Base-by-base conservation (phyloP, 2,113 vertebrate genomes). In the Heloderma charlesbogerti region DNA sequence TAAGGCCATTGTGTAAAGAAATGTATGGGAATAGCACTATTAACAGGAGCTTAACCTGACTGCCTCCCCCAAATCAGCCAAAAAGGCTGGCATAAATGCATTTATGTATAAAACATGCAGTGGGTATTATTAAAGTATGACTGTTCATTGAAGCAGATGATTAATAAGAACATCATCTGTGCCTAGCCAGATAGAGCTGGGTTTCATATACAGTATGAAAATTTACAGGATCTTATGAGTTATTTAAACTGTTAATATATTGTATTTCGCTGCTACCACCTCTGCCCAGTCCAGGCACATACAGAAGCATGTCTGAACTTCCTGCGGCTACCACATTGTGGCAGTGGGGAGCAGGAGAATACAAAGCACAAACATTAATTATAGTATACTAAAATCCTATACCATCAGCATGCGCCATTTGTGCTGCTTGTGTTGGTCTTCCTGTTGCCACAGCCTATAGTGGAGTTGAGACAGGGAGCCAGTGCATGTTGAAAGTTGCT, bases 1-100 rank as follows among this genome's bases (percentile, higher is more conserved):
- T 88, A 91, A 94, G 91, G 93, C 67, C 79, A 95, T 93, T 94
- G 88, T 93, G 29, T 86, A 79, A 89, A 85, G 92, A 95, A 93
- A 45, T 54, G 60, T 88, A n/a, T 48, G 0, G 63, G 63, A 83
- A 27, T 90, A 48, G 48, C 75, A 92, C 92, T 92, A 27, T n/a
- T 90, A 90, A 74, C 67, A 90, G 86, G 88, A 91, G 87, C 92
- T 95, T 79, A 91, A 43, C 25, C 43, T 45, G 43, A 34, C 77
- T 63, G 1, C 37, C 90, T 92, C 86, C 87, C 51, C 89, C 90
- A 85, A 93, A 71, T 92, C 81, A 94, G 40, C 54, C 51, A 18
- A n/a, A 0, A 3, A 90, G 95, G 29, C 67, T 60, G 72, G 75
- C 75, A 43, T 86, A 80, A 67, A 86, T 80, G 37, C 27, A 18